Base-by-base conservation (phyloP, 1,140 invertebrate genomes). In the Tribolium madens region DNA sequence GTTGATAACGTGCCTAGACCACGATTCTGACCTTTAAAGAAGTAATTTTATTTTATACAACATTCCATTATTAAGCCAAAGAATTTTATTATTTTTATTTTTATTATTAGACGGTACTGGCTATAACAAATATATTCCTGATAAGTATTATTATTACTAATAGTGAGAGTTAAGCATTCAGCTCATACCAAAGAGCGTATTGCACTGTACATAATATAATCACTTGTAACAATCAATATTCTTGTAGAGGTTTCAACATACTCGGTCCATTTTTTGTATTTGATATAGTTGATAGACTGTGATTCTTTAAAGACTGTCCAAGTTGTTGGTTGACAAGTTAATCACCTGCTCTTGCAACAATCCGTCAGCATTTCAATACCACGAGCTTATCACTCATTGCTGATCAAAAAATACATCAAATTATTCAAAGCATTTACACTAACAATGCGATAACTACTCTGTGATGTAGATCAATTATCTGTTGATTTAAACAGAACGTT, bases 1-100 rank as follows among this genome's bases (percentile, higher is more conserved):
- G 82, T 86, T 0, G 89, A 89, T 70, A 95, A 95, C 84, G 93
- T 95, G 17, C 84, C 36, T 31, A 73, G 50, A 60, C 75, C 36
- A 5, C 76, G 48, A 42, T 75, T 76, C 74, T 68, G 60, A 52
- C 73, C 33, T 50, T 48, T 64, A 17, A 60, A n/a, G 33, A 75
- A 13, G 18, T 36, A 60, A 75, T 50, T 50, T 48, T 52, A 72
- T 48, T 72, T 52, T 21, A 42, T 42, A 26, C 4, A 46, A 72
- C 70, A 52, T 72, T 72, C 70, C 70, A 50, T 26, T 21, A 12
- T 36, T 42, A 72, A 15, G 70, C 70, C 70, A 72, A 72, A 72
- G 70, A 72, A 17, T 72, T 48, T 72, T 33, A 50, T n/a, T 72
- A 72, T 31, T 64, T 64, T 26, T 26, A 33, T 9, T 17, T 57